Conservation (phyloP, 1,140 invertebrate species). For the Orchesella cincta region DNA sequence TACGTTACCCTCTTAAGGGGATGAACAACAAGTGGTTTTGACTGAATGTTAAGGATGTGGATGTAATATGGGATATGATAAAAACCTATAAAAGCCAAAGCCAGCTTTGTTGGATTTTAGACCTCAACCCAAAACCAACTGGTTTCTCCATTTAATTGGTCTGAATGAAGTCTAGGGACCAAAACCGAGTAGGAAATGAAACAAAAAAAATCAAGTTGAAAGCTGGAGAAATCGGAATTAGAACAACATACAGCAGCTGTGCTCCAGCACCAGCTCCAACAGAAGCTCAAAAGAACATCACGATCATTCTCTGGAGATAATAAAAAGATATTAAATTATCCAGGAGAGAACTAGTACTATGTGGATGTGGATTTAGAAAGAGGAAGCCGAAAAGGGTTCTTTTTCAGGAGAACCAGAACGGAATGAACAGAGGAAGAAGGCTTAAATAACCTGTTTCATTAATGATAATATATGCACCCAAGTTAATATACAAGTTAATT, state of each 20-base stretch:
- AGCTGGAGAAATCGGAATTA: not conserved
- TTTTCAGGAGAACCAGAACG: too few species aligned
- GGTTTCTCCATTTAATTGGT: constrained; percentile 10
- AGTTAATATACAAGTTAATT: too few species aligned
- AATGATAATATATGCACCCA: too few species aligned
- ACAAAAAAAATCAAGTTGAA: not conserved
- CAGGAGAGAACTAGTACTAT: too few species aligned
- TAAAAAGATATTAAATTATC: too few species aligned
- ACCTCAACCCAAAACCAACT: too few species aligned
- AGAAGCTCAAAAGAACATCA: not conserved
- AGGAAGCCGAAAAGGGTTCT: too few species aligned
- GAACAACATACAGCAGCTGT: not conserved
- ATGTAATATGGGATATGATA: not conserved
- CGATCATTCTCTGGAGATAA: too few species aligned
- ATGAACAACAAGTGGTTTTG: constrained; percentile 9
- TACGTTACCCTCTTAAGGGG: not conserved
- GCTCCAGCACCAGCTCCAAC: not conserved
- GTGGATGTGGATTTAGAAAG: too few species aligned
- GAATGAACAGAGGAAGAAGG: too few species aligned
- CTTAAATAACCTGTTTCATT: too few species aligned
- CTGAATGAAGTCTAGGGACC: not conserved
- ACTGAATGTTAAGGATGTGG: not conserved
- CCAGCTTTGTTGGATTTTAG: not conserved
- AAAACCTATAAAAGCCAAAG: not conserved
- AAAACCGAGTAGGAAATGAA: not conserved